A percentile compares a stretch with the other conserved stretches of the same genome.
Conservation (phyloP, 1,140 invertebrate genomes). For the Batillaria attramentaria region DNA sequence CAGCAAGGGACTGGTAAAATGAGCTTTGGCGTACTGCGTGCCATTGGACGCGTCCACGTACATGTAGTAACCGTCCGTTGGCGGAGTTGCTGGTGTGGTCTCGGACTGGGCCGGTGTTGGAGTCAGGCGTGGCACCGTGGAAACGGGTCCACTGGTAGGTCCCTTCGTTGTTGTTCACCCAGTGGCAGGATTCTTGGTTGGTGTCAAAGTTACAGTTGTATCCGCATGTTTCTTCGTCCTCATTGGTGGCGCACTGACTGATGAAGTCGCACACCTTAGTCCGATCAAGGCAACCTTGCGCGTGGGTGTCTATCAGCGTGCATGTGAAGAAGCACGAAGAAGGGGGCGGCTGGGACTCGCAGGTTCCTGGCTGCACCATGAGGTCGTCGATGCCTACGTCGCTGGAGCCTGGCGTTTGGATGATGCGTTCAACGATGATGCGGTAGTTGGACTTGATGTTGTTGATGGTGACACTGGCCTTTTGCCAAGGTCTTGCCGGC, state of each 20-base stretch:
- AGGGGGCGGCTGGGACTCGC: conserved; percentile 38
- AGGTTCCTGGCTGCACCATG: conserved; percentile 31
- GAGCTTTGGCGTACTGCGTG: conserved; percentile 38
- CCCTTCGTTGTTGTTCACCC: conserved; percentile 49
- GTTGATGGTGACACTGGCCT: conserved; percentile 52
- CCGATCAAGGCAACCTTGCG: too few relatives aligned
- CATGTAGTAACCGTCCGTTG: conserved; percentile 83
- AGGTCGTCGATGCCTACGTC: conserved; percentile 68
- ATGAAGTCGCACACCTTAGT: conserved; percentile 65
- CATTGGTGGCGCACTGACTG: conserved; percentile 60
- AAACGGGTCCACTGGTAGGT: conserved; percentile 58
- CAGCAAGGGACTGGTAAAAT: conserved; percentile 46
- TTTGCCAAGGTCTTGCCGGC: conserved; percentile 51
- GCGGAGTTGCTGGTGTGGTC: conserved; percentile 78
- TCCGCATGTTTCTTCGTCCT: conserved; percentile 63
- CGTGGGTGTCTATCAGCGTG: too few relatives aligned
- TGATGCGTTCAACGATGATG: conserved; percentile 54
- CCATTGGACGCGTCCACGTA: conserved; percentile 78
- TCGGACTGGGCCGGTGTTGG: conserved; percentile 81
- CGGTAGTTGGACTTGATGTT: conserved; percentile 43
- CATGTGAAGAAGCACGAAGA: conserved; percentile 33
- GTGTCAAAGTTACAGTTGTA: conserved; percentile 67
- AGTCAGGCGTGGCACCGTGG: conserved; percentile 60
- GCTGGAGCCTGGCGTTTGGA: conserved; percentile 45
- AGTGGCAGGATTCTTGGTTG: conserved; percentile 58